Percentiles rank a stretch among this genome's conserved stretches.
Conservation (phyloP, 2,797 vertebrate genomes). For the Enteromius unitaeniatus region DNA sequence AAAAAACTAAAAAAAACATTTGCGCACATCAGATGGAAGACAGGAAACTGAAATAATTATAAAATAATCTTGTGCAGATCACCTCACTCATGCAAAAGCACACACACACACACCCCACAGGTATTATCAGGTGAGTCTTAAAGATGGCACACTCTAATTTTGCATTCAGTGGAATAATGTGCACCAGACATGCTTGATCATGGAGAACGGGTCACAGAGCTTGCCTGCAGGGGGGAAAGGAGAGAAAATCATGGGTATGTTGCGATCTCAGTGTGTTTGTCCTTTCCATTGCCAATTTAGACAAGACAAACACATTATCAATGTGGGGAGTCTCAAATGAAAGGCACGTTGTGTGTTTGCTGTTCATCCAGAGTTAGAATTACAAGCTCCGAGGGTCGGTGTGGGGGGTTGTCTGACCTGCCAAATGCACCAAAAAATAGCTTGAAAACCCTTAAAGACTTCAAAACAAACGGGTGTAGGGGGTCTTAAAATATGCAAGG, state of each 20-base stretch:
- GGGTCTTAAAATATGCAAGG: not conserved
- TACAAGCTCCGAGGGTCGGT: not conserved
- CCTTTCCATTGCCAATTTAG: slow-evolving; percentile 27
- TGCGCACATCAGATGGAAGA: not conserved
- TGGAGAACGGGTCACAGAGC: not conserved
- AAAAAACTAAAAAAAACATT: slow-evolving; percentile 1
- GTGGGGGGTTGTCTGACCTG: not conserved
- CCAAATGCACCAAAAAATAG: not conserved
- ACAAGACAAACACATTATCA: slow-evolving; percentile 22
- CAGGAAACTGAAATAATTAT: slow-evolving; percentile 15
- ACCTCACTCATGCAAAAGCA: not conserved
- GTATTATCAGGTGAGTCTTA: not conserved
- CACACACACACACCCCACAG: not conserved
- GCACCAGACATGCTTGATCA: slow-evolving; percentile 7
- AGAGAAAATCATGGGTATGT: not conserved
- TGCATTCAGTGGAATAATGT: slow-evolving; percentile 1
- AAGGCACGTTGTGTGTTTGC: not conserved
- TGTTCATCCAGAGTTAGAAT: not conserved
- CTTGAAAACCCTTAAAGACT: not conserved
- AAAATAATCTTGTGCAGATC: not conserved
- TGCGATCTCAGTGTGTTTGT: slow-evolving; percentile 8
- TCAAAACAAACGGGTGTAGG: not conserved
- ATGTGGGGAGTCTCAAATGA: slow-evolving; percentile 20
- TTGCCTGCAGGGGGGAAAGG: not conserved
- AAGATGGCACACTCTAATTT: not conserved